phyloP scores from a whole-genome alignment of 2,797 vertebrate species.

The Melanotaenia boesemani region DNA sequence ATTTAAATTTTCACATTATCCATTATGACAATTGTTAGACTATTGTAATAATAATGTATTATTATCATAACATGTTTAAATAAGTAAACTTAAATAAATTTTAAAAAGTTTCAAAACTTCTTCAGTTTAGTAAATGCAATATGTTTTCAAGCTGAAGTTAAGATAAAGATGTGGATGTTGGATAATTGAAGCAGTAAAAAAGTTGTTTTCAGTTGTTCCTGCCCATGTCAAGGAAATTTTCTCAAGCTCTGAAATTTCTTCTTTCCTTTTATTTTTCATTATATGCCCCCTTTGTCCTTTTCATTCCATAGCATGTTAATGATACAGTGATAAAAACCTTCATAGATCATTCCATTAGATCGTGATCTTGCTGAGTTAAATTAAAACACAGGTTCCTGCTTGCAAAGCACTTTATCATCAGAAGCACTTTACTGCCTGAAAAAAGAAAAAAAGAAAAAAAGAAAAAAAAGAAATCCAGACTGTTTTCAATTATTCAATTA shows the following conservation, averaged over 20 bases:
- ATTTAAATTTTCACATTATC: too few relatives aligned
- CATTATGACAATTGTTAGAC: too few relatives aligned
- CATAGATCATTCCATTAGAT: constrained; percentile 26
- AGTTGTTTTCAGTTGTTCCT: not conserved
- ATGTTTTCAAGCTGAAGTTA: not conserved
- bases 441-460: not conserved
- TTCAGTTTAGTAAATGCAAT: not conserved
- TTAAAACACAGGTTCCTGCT: constrained; percentile 42
- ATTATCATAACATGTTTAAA: too few relatives aligned
- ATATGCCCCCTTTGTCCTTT: not conserved
- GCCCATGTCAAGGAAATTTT: not conserved
- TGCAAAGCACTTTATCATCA: constrained; percentile 19
- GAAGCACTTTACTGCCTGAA: constrained; percentile 15
- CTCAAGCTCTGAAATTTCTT: not conserved
- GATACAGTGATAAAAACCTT: constrained; percentile 29
- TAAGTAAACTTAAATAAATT: too few relatives aligned
- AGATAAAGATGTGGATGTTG: not conserved
- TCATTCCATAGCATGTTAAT: constrained; percentile 25
- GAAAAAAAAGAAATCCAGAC: constrained; percentile 29
- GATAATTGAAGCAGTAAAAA: not conserved
- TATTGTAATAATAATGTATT: too few relatives aligned
- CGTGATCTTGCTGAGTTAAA: constrained; percentile 27
- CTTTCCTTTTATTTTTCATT: not conserved
- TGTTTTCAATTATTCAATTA: constrained; percentile 40
- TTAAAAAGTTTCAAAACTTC: not conserved